Percentiles rank a stretch among this genome's conserved stretches.
phyloP scores from a whole-genome alignment of 1,140 invertebrate genomes.

The Pectinophora gossypiella region DNA sequence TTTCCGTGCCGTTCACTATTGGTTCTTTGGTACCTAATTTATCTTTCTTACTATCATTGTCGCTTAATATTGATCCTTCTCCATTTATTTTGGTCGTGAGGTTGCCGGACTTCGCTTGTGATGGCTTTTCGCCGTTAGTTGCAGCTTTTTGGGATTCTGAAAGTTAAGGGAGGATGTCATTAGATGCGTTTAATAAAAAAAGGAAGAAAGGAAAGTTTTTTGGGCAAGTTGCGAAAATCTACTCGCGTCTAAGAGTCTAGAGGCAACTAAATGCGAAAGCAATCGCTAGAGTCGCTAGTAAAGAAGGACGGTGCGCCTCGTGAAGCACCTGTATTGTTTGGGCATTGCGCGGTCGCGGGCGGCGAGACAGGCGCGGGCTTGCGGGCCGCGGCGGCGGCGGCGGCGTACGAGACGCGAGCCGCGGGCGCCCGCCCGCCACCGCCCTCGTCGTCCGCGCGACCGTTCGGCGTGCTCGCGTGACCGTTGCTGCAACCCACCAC shows the following conservation, averaged over 20 bases:
- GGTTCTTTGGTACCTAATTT: conserved; percentile 65
- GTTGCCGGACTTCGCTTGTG: conserved; percentile 37
- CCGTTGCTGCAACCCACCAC: conserved; percentile 53
- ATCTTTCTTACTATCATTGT: conserved; percentile 46
- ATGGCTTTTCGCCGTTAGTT: conserved; percentile 44
- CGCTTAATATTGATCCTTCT: conserved; percentile 36
- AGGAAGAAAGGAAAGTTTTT: too few relatives aligned
- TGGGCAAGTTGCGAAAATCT: too few relatives aligned
- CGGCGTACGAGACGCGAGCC: conserved; percentile 64
- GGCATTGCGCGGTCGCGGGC: conserved; percentile 42
- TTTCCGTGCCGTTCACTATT: conserved; percentile 59
- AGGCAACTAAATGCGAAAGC: too few relatives aligned
- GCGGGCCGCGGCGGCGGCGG: conserved; percentile 60
- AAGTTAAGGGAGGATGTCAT: too few relatives aligned
- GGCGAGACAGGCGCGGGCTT: conserved; percentile 53
- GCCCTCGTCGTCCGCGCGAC: conserved; percentile 60
- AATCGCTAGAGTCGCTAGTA: too few relatives aligned
- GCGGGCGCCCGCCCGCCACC: conserved; percentile 37
- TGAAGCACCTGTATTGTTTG: conserved; percentile 43
- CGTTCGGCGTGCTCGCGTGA: conserved; percentile 55
- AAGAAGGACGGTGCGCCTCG: too few relatives aligned
- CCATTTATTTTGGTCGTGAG: conserved; percentile 45
- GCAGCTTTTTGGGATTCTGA: conserved; percentile 53
- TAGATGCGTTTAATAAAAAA: too few relatives aligned
- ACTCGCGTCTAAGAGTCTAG: too few relatives aligned